Conservation (phyloP, 1,140 invertebrate genomes). For the Drosophila setifemur region DNA sequence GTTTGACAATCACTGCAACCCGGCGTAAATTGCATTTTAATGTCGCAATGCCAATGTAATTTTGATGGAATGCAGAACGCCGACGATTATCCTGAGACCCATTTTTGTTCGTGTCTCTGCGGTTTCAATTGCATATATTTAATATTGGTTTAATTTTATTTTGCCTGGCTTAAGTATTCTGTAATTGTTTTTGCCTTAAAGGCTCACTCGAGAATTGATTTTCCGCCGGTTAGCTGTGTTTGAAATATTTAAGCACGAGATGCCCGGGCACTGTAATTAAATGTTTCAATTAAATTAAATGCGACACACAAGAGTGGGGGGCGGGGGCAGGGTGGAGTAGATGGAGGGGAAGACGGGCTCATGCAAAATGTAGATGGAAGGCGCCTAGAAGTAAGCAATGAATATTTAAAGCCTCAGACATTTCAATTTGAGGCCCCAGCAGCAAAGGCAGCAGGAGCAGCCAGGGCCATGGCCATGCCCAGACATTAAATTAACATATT, state of each 20-base stretch:
- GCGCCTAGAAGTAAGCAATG: slow-evolving; percentile 49
- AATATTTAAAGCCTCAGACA: slow-evolving; percentile 67
- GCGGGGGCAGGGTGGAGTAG: too few relatives aligned
- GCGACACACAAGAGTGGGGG: slow-evolving; percentile 10
- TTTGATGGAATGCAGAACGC: slow-evolving; percentile 32
- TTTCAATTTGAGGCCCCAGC: slow-evolving; percentile 60
- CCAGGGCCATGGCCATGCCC: slow-evolving; percentile 37
- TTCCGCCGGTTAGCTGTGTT: background rate
- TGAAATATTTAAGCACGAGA: slow-evolving; percentile 27
- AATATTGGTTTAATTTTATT: background rate
- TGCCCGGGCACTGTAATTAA: slow-evolving; percentile 44
- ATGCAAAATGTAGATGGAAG: slow-evolving; percentile 30
- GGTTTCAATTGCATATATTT: slow-evolving; percentile 2
- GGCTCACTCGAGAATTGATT: slow-evolving; percentile 17
- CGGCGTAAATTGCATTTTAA: slow-evolving; percentile 69
- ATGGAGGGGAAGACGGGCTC: slow-evolving; percentile 7
- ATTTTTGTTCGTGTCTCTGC: slow-evolving; percentile 21
- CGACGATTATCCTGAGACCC: slow-evolving; percentile 18
- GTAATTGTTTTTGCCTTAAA: slow-evolving; percentile 5
- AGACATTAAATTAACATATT: slow-evolving; percentile 79
- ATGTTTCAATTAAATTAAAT: slow-evolving; percentile 76
- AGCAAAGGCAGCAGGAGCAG: background rate
- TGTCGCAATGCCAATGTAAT: slow-evolving; percentile 46
- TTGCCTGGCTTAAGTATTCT: background rate
- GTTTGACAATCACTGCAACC: slow-evolving; percentile 44